Percentiles rank a stretch among this genome's conserved stretches.
Conservation (phyloP, 2,888 invertebrate genomes). For the Galerucella calmariensis region DNA sequence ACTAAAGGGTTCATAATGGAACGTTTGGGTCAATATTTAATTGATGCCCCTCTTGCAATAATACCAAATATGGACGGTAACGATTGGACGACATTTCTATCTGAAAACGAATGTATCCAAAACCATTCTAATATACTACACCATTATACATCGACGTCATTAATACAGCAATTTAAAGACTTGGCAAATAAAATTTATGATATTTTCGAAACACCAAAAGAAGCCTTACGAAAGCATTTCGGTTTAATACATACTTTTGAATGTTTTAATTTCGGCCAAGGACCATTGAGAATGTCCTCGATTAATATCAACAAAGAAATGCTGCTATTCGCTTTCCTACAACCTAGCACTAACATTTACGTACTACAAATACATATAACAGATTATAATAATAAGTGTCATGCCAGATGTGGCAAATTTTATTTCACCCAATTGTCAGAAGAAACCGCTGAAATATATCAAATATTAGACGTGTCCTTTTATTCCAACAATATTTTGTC, state of each 20-base stretch:
- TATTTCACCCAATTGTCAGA: slow-evolving; percentile 65
- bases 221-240: slow-evolving; percentile 74
- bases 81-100: slow-evolving; percentile 81
- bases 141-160: slow-evolving; percentile 79
- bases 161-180: slow-evolving; percentile 83
- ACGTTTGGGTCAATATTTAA: slow-evolving; percentile 90
- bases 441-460: slow-evolving; percentile 60
- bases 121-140: slow-evolving; percentile 80
- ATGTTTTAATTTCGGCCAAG: slow-evolving; percentile 52
- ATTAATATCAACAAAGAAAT: slow-evolving; percentile 67
- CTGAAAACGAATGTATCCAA: slow-evolving; percentile 77
- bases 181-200: slow-evolving; percentile 74
- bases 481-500: slow-evolving; percentile 80
- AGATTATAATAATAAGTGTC: slow-evolving; percentile 48
- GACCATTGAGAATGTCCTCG: slow-evolving; percentile 66
- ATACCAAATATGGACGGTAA: slow-evolving; percentile 78
- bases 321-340: slow-evolving; percentile 68
- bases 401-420: slow-evolving; percentile 68
- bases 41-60: slow-evolving; percentile 78
- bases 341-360: slow-evolving; percentile 66
- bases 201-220: slow-evolving; percentile 76
- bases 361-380: slow-evolving; percentile 66
- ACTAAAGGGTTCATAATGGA: slow-evolving; percentile 80
- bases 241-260: slow-evolving; percentile 68
- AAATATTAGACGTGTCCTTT: slow-evolving; percentile 78